Base-by-base conservation (phyloP, 2,113 vertebrate species). In the Sceloporus tristichus region DNA sequence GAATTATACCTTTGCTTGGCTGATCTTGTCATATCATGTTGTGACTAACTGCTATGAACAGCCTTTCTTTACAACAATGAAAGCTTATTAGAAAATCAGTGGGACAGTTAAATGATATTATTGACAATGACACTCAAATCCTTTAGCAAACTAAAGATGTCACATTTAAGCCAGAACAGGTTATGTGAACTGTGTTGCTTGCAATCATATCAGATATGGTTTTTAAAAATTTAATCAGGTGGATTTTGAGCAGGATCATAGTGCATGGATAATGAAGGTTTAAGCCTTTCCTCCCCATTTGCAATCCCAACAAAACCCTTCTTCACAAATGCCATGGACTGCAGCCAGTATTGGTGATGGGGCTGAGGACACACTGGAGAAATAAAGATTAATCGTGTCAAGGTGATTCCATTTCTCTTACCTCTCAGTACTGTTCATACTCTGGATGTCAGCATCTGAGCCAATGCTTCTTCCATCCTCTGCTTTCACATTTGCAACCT, bases 361-460 rank as follows among this genome's bases (percentile, higher is more conserved):
- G 25, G 4, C 1, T 8, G 25, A 10, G 7, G 25, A 10, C 40
- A 3, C 27, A 74, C 19, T 53, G 29, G 10, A 82, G 79, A 82
- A 42, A 82, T 29, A 25, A 66, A 62, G 25, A 40, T 38, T 29
- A 38, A 78, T 9, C 3, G 11, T 68, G 65, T 23, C 66, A 29
- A 66, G 19, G 29, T 23, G 1, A 53, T n/a, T 7, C 23, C n/a
- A 54, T 77, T 88, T 77, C 34, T 74, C 93, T 94, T 90, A 99
- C 98, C 98, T 97, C 94, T 97, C 96, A 1, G 85, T 91, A 62
- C 96, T 97, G 78, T 8, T 71, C 59, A 96, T 86, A 79, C 93
- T 97, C 29, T 94, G 96, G 27, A 90, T 90, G 4, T 98, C 98
- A 93, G 93, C 93, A 40, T 97, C 97, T 23, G 96, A 94, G 73